Conservation (phyloP, 2,113 vertebrate genomes). For the Nesogale talazaci region DNA sequence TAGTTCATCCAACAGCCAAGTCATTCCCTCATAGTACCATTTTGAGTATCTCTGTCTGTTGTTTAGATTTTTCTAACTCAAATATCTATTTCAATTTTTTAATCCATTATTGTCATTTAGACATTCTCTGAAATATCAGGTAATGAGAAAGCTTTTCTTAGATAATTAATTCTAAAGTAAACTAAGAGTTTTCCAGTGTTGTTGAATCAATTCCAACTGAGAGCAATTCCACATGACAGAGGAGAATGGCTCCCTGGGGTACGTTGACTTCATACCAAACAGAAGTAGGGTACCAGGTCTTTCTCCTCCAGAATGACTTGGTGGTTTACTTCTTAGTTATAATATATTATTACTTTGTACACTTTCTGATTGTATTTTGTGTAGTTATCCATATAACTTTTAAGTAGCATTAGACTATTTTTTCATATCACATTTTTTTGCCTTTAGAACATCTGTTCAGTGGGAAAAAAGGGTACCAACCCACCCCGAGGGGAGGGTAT, state of each 20-base stretch:
- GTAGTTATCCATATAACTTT: background rate
- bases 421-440: too few relatives aligned
- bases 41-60: background rate
- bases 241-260: background rate
- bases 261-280: background rate
- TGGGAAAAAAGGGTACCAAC: too few relatives aligned
- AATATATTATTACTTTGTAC: background rate
- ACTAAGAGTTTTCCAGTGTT: background rate
- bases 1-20: background rate
- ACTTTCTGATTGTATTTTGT: background rate
- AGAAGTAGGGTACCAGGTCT: background rate
- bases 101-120: background rate
- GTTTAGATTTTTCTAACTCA: background rate
- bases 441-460: too few relatives aligned
- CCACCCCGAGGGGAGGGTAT: too few relatives aligned
- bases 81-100: background rate
- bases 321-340: background rate
- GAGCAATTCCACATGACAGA: background rate
- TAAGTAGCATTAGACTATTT: too few relatives aligned
- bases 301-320: background rate
- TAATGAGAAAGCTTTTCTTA: background rate
- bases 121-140: background rate
- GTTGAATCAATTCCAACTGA: background rate
- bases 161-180: background rate
- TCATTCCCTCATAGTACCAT: background rate